These are phyloP conservation scores for Trididemnum nubilum DNA, from an alignment of 23 tunicate genomes.

Conservation along the genomic window DNA sequence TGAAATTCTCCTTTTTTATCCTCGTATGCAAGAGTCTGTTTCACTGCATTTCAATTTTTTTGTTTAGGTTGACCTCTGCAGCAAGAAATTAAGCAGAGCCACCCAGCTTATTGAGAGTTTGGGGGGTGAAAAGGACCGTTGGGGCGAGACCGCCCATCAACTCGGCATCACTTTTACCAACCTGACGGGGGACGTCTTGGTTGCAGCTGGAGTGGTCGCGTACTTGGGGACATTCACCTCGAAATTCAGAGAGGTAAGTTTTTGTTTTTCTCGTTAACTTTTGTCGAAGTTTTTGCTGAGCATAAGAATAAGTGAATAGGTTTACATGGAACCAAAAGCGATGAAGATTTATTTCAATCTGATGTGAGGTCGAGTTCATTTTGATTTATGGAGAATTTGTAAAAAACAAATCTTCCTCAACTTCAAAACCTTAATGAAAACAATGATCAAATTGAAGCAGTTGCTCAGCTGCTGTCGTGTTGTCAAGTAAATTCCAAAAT, in stretches of 20 bases:
- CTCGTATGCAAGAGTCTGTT: too few species aligned
- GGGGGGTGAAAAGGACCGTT: conserved; percentile 98
- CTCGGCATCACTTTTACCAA: conserved; percentile 84
- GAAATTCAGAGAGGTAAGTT: conserved; percentile 81
- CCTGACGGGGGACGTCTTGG: conserved; percentile 93
- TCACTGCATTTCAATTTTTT: too few species aligned
- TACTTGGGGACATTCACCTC: conserved; percentile 94
- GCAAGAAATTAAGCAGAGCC: conserved; percentile 87
- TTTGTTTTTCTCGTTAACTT: too few species aligned
- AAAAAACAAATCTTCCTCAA: too few species aligned
- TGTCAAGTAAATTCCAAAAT: too few species aligned
- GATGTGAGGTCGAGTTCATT: not conserved
- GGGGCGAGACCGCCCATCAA: conserved; percentile 87
- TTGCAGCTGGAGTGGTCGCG: conserved; percentile 95
- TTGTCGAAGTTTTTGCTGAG: not conserved
- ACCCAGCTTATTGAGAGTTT: conserved; percentile 91
- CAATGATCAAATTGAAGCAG: too few species aligned
- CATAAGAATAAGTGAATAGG: not conserved
- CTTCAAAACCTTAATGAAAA: too few species aligned
- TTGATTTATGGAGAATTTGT: too few species aligned
- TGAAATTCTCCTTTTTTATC: too few species aligned
- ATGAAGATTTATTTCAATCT: not conserved
- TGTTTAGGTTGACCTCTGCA: conserved; percentile 91
- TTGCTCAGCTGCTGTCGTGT: too few species aligned
- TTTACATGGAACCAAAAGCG: not conserved